A percentile compares a stretch with the other conserved stretches of the same genome.
Conservation (phyloP, 1,140 invertebrate species). For the Musca domestica region DNA sequence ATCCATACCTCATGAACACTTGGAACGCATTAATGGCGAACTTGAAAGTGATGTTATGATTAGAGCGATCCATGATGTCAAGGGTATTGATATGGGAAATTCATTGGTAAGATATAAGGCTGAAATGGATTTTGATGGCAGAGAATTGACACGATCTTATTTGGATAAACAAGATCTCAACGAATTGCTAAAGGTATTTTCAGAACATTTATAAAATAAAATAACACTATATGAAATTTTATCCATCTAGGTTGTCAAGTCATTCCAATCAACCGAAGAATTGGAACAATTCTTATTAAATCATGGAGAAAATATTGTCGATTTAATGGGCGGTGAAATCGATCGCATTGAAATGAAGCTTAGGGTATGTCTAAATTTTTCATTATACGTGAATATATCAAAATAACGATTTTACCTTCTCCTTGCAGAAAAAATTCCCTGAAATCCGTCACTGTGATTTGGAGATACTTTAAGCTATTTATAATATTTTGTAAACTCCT, state of each 20-base stretch:
- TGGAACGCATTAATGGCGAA: slow-evolving; percentile 86
- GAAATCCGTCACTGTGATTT: slow-evolving; percentile 93
- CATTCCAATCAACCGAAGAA: slow-evolving; percentile 82
- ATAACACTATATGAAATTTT: background rate
- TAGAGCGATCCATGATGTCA: slow-evolving; percentile 95
- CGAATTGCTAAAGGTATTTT: slow-evolving; percentile 71
- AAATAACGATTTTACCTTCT: slow-evolving; percentile 38
- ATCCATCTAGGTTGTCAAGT: slow-evolving; percentile 74
- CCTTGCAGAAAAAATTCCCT: slow-evolving; percentile 82
- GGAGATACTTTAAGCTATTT: slow-evolving; percentile 73
- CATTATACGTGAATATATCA: too few species aligned
- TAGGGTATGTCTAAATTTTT: slow-evolving; percentile 66
- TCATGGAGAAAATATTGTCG: slow-evolving; percentile 97
- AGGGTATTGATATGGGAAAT: slow-evolving; percentile 97
- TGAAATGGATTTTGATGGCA: slow-evolving; percentile 96
- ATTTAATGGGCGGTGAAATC: slow-evolving; percentile 94
- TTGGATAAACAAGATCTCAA: slow-evolving; percentile 89
- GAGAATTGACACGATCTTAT: slow-evolving; percentile 88
- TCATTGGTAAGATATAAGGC: slow-evolving; percentile 93
- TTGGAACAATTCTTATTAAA: slow-evolving; percentile 90
- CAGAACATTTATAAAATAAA: background rate
- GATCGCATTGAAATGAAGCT: slow-evolving; percentile 95
- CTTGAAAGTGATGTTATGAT: slow-evolving; percentile 96
- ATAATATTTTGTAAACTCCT: background rate
- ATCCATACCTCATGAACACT: slow-evolving; percentile 83